Evolutionary conservation across 2,113 vertebrate genomes (phyloP), one percentile per base, ranked within the genome.

Genomic region (Pachypanchax playfairii): DNA sequence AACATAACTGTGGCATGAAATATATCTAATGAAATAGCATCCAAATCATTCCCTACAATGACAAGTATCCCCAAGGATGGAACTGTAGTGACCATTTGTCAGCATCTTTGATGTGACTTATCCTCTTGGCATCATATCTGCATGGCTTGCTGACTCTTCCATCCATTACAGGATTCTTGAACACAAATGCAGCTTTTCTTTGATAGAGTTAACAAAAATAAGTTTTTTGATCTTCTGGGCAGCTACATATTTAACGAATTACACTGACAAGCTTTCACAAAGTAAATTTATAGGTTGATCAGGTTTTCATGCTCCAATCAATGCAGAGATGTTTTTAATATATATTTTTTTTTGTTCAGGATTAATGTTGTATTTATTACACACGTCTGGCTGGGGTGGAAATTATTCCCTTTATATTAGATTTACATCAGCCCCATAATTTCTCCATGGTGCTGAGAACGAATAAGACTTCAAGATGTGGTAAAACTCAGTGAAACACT

Each of bases 21-120:
- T 73, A 53, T 68, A 82, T 71, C 28, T 76, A 65, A 66, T 73
- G 71, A 63, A 70, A 47, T 54, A 65, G 70, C 60, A 55, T 72
- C 73, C 35, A 46, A 43, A 53, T 77, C 28, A 14, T 65, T 65
- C 58, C 24, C 25, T 35, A 35, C 10, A 35, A 12, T 35, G 11
- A 35, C 33, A 35, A 70, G 73, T 53, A 49, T 56, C 25, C 62
- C 14, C 13, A 38, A 31, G 71, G 67, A 80, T 62, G 26, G 11
- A 60, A 41, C 65, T 29, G 18, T 35, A 17, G 29, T 41, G 33
- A 49, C 66, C 35, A 64, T 44, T 56, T 54, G 58, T 62, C 62
- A 51, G 54, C 48, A 54, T 70, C n/a, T n/a, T n/a, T n/a, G n/a
- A n/a, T n/a, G n/a, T n/a, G n/a, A n/a, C n/a, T 69, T 64, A 21